Evolutionary conservation across 2,113 vertebrate genomes (phyloP).

Genomic region (Sapajus apella): DNA sequence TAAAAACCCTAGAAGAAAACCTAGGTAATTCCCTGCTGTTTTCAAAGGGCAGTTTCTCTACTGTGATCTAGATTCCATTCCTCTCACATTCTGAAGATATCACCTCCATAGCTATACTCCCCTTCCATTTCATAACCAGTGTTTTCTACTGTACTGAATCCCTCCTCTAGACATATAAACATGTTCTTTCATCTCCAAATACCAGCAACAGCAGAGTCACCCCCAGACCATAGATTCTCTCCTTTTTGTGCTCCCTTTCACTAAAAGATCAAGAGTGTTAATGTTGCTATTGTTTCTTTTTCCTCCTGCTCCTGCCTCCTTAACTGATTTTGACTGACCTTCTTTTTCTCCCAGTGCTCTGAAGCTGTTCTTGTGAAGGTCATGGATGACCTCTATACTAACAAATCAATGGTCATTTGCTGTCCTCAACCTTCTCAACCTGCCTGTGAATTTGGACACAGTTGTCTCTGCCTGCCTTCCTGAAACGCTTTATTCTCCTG

Average conservation of each 20-base stretch:
- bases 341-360: background rate
- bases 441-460: background rate
- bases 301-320: background rate
- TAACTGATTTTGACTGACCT: background rate
- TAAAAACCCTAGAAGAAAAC: no score
- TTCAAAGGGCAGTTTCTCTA: background rate
- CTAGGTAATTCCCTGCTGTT: background rate
- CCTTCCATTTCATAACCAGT: background rate
- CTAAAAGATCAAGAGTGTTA: background rate
- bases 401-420: background rate
- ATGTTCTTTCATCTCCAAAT: background rate
- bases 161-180: background rate
- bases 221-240: fast-evolving
- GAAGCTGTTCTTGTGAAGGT: background rate
- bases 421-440: background rate
- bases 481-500: background rate
- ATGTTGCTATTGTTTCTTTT: background rate
- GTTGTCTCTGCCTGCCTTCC: background rate
- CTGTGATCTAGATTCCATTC: background rate
- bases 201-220: background rate
- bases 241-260: background rate
- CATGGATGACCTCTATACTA: background rate
- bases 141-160: background rate
- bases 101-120: background rate
- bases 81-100: background rate